Conservation (phyloP, 1,140 invertebrate genomes). For the Aradophagus sp. region DNA sequence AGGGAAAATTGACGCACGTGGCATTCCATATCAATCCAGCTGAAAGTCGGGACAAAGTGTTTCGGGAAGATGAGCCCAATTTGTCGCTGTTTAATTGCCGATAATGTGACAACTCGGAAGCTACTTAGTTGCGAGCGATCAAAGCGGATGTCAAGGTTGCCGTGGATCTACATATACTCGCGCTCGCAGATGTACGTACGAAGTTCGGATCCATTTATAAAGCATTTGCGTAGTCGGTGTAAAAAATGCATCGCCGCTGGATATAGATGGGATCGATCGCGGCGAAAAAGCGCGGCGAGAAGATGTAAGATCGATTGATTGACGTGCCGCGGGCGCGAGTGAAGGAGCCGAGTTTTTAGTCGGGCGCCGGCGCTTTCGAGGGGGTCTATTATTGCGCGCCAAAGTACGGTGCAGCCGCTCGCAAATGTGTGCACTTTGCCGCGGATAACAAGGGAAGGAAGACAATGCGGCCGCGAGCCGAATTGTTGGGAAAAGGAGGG, state of each 20-base stretch:
- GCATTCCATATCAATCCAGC: too few species aligned
- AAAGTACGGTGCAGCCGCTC: conserved; percentile 21
- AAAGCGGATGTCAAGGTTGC: conserved; percentile 50
- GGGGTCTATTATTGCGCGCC: conserved; percentile 43
- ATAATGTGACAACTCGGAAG: too few species aligned
- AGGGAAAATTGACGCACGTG: too few species aligned
- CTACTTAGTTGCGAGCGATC: too few species aligned
- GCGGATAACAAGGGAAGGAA: conserved; percentile 34
- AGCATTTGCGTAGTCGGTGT: conserved; percentile 47
- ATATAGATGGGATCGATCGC: conserved; percentile 49
- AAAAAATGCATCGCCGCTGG: conserved; percentile 49
- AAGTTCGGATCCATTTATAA: conserved; percentile 48
- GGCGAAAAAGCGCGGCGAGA: conserved; percentile 38
- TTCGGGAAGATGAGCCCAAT: too few species aligned
- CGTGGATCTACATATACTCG: conserved; percentile 25
- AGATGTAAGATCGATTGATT: conserved; percentile 55
- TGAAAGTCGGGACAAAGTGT: too few species aligned
- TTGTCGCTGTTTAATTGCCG: too few species aligned
- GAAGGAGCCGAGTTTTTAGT: conserved; percentile 52
- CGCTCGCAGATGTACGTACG: conserved; percentile 17
- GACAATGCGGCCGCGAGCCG: conserved; percentile 38
- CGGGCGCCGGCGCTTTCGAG: conserved; percentile 27
- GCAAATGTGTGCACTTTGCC: conserved; percentile 22
- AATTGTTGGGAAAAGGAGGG: conserved; percentile 50
- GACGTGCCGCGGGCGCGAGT: conserved; percentile 39